Evolutionary conservation across 2,888 invertebrate species (phyloP).

Genomic region (Prosopocoilus inquinatus): DNA sequence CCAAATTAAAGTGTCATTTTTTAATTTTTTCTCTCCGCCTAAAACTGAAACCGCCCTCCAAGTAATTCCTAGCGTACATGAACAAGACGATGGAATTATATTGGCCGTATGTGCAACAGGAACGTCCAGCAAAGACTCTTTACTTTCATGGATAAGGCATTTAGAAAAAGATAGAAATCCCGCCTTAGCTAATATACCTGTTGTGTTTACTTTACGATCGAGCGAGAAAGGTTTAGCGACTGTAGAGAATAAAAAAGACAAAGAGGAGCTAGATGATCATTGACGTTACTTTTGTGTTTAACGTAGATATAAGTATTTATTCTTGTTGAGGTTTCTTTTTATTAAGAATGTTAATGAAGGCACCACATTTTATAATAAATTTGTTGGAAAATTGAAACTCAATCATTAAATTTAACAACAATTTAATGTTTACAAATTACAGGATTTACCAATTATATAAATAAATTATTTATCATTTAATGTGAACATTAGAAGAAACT

Average conservation of each 20-base stretch:
- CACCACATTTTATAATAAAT: too few relatives aligned
- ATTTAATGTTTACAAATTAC: too few relatives aligned
- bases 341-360: too few relatives aligned
- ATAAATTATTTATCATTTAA: too few relatives aligned
- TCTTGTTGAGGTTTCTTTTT: too few relatives aligned
- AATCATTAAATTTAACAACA: too few relatives aligned
- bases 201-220: conserved; percentile 78
- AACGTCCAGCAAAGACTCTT: conserved; percentile 83
- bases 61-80: conserved; percentile 71
- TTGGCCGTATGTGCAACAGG: conserved; percentile 89
- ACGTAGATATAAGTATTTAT: too few relatives aligned
- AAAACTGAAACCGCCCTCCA: conserved; percentile 43
- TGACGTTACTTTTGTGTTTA: conserved; percentile 1
- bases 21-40: conserved; percentile 50
- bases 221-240: conserved; percentile 51
- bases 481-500: too few relatives aligned
- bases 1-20: conserved; percentile 60
- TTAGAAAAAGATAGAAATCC: conserved; percentile 76
- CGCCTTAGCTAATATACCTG: conserved; percentile 68
- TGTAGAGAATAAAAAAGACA: background rate
- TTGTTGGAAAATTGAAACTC: too few relatives aligned
- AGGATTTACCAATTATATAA: too few relatives aligned
- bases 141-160: conserved; percentile 87
- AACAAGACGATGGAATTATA: conserved; percentile 90
- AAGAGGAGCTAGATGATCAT: conserved; percentile 6